Evolutionary conservation across 30 jellyfish, hydroid and myxozoan species (phyloP), one percentile per base, ranked within the genome.

Genomic region (Hydra vulgaris): DNA sequence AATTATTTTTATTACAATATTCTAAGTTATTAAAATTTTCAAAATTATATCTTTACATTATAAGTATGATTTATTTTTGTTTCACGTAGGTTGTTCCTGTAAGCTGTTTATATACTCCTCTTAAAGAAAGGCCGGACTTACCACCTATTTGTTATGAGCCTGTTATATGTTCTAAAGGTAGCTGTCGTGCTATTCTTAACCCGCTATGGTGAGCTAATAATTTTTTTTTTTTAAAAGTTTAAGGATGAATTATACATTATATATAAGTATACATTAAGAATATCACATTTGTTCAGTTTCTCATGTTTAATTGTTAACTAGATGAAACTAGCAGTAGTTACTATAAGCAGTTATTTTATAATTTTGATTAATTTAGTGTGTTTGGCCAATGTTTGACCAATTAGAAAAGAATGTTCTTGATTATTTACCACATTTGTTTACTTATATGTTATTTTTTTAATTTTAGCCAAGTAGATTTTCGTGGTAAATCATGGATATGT

Each of bases 91-190:
- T 95, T 73, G 97, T 95, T 22, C 99, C 99, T 0, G 97, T 95
- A 27, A 96, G 99, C 56, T 95, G 99, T 85, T 74, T 95, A 74
- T 95, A 95, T 84, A 95, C 99, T 8, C 99, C 99, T 15, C 72
- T 95, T 72, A 95, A 95, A 79, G 97, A 87, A 70, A 80, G 97
- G 53, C 95, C 97, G 17, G 99, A 95, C 74, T 77, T 89, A 74
- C 99, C 99, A 0, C 97, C 97, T 22, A 86, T 95, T 23, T 75
- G 84, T 27, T 95, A 95, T 87, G 96, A 87, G 71, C 99, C 99
- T 12, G 90, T 95, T 56, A 74, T 95, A 23, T 95, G 99, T 74
- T 21, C 95, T 75, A 83, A 88, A 54, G 91, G 88, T 25, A 82
- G 92, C 26, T 95, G 99, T 74, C 78, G 97, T 67, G 99, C 99